phyloP scores from a whole-genome alignment of 2,888 invertebrate species.

The Tenthredo livida region DNA sequence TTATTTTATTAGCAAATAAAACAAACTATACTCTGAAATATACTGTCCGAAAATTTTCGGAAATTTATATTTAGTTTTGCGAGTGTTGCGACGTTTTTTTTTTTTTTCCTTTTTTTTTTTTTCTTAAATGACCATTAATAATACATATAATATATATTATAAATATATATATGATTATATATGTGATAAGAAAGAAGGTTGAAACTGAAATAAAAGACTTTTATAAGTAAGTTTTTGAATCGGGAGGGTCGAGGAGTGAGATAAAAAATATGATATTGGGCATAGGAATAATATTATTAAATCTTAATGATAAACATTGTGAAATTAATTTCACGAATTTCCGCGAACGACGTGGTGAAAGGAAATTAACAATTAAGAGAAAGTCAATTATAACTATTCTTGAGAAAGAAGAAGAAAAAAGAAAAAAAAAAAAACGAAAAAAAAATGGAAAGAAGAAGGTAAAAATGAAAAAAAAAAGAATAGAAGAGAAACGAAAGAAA shows the following conservation, averaged over 20 bases:
- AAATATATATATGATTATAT: not conserved
- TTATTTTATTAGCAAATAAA: slow-evolving; percentile 44
- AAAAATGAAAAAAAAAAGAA: not conserved
- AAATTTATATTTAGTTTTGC: not conserved
- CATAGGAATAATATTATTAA: slow-evolving; percentile 4
- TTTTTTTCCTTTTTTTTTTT: too few relatives aligned
- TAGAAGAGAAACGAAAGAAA: not conserved
- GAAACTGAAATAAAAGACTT: slow-evolving; percentile 6
- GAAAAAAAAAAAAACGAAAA: not conserved
- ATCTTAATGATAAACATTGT: not conserved
- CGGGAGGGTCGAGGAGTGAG: slow-evolving; percentile 21
- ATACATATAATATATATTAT: not conserved
- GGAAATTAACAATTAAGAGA: slow-evolving; percentile 70
- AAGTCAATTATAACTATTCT: slow-evolving; percentile 70
- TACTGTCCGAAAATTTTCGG: slow-evolving; percentile 16
- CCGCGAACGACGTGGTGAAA: slow-evolving; percentile 58
- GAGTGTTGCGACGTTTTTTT: not conserved
- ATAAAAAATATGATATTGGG: slow-evolving; percentile 17
- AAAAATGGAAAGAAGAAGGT: slow-evolving; percentile 2
- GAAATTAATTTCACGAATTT: not conserved
- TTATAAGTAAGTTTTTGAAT: not conserved
- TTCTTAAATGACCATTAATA: not conserved
- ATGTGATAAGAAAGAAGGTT: not conserved
- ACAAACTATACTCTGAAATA: slow-evolving; percentile 4
- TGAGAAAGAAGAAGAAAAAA: slow-evolving; percentile 33